Base-by-base conservation (phyloP, 2,113 vertebrate genomes). In the Pavo muticus region DNA sequence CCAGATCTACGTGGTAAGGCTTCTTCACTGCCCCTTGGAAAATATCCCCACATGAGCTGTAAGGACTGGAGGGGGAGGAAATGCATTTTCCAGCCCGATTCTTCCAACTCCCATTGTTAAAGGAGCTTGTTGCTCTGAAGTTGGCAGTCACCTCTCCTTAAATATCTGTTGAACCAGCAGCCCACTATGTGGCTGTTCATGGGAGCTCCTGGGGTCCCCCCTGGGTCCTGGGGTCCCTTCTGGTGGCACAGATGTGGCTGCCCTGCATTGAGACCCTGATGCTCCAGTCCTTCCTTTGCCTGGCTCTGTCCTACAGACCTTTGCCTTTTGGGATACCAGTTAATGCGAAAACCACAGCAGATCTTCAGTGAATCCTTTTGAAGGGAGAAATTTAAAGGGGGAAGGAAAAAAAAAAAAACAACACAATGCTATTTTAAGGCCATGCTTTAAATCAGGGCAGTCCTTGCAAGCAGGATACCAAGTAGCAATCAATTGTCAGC, bases 401-500 rank as follows among this genome's bases (percentile, higher is more conserved):
- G 1, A 2, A 4, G 0, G 1, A 23, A 17, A 42, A 50, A 37
- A 35, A n/a, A 27, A n/a, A 47, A 10, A 40, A 47, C 29, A 65
- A 56, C 32, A 14, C 23, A 35, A 6, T 10, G 50, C 87, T 95
- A 87, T 96, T 94, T 94, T 89, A 93, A 93, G 88, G 48, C 47
- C 79, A 13, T 65, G 70, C 95, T 97, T 96, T 83, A 96, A 94
- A 91, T 78, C 39, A 85, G 54, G 91, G 60, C 97, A 64, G 83
- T 94, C 80, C 96, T 93, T 60, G 81, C 42, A 71, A 65, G 95
- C 64, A 64, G 91, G 93, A 92, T 82, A 70, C 88, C 56, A 78
- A 95, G 90, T 76, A 93, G 91, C 75, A 88, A 60, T 97, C 75
- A 88, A 63, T 97, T 97, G 95, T 96, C 65, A 88, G 93, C 95